Evolutionary conservation across 2,888 invertebrate species (phyloP).

Genomic region (Callyntrura guangdongensis): DNA sequence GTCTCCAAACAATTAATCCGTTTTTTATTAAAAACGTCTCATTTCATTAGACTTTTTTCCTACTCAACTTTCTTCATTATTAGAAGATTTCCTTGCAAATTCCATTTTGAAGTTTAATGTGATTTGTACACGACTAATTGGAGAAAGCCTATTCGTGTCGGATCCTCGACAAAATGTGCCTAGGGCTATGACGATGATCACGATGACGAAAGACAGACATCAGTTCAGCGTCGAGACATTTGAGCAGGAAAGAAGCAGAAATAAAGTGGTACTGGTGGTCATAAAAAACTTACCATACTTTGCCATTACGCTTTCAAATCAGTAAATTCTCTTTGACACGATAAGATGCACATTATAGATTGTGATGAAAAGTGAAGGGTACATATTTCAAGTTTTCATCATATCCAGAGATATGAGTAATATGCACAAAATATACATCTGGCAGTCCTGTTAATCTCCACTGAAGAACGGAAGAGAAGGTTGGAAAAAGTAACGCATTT

Average conservation of each 20-base stretch:
- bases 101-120: constrained; percentile 14
- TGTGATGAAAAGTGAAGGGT: constrained; percentile 7
- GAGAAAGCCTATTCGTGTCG: constrained; percentile 25
- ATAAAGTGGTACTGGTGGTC: background rate
- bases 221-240: background rate
- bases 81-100: constrained; percentile 28
- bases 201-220: background rate
- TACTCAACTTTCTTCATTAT: constrained; percentile 22
- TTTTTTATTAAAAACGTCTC: constrained; percentile 28
- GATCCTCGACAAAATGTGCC: no score
- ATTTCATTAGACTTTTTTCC: constrained; percentile 44
- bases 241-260: background rate
- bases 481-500: constrained; percentile 15
- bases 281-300: background rate
- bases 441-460: background rate
- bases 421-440: background rate
- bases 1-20: constrained; percentile 41
- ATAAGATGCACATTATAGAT: background rate
- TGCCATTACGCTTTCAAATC: background rate
- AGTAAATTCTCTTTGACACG: constrained; percentile 8
- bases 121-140: constrained; percentile 42
- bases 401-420: constrained; percentile 7
- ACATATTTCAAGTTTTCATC: constrained; percentile 1
- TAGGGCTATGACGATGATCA: no score
- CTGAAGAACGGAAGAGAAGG: background rate